Conservation (phyloP, 2,113 vertebrate genomes). For the Origma solitaria region DNA sequence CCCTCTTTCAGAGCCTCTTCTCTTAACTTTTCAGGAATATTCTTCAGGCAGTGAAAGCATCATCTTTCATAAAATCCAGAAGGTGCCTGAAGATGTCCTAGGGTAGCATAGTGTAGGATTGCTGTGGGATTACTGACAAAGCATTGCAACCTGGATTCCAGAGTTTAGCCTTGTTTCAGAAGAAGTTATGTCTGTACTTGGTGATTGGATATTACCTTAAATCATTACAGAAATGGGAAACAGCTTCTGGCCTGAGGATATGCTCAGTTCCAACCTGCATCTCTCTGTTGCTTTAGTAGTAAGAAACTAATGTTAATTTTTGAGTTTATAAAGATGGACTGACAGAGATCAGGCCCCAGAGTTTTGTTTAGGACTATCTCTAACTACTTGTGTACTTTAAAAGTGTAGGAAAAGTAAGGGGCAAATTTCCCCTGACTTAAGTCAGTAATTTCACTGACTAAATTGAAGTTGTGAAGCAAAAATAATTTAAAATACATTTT, state of each 20-base stretch:
- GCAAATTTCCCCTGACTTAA: not conserved
- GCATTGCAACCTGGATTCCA: not conserved
- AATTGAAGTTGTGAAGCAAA: not conserved
- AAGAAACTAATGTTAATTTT: not conserved
- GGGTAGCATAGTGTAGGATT: not conserved
- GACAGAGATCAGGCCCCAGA: not conserved
- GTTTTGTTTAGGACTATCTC: not conserved
- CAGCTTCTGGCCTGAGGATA: not conserved
- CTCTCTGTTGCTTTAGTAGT: not conserved
- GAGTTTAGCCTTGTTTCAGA: not conserved
- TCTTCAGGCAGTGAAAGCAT: not conserved
- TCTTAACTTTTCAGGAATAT: constrained; percentile 3
- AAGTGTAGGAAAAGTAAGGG: not conserved
- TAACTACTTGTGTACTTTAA: not conserved
- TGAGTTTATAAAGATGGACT: not conserved
- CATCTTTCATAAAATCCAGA: not conserved
- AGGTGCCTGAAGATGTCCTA: not conserved
- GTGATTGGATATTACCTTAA: not conserved
- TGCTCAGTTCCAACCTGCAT: not conserved
- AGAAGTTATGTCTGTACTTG: not conserved
- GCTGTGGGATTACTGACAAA: not conserved
- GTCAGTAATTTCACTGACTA: not conserved
- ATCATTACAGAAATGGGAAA: not conserved
- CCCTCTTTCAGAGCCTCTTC: not conserved
- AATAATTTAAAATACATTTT: not conserved